Conservation (phyloP, 1,140 invertebrate species). For the Mamestra configurata region DNA sequence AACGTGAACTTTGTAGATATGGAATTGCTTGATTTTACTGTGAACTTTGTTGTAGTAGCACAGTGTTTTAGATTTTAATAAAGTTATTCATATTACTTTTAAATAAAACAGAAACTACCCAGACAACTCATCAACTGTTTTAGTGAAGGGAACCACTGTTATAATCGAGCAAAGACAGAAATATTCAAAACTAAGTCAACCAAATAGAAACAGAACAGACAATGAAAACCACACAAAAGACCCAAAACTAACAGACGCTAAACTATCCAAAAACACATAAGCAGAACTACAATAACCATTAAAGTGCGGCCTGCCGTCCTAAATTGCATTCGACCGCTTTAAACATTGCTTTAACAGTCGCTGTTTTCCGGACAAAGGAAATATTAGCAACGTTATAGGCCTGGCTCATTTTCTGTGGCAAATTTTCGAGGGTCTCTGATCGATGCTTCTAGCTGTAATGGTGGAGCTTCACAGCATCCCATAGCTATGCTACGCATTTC, state of each 20-base stretch:
- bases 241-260: background rate
- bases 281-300: slow-evolving; percentile 6
- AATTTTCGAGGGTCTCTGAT: slow-evolving; percentile 31
- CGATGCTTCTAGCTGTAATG: slow-evolving; percentile 5
- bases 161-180: too few relatives aligned
- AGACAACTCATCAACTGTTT: too few relatives aligned
- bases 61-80: too few relatives aligned
- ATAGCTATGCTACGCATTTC: background rate
- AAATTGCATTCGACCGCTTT: slow-evolving; percentile 35
- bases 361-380: slow-evolving; percentile 36
- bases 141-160: too few relatives aligned
- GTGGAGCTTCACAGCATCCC: background rate
- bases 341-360: slow-evolving; percentile 22
- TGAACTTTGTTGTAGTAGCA: too few relatives aligned
- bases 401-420: slow-evolving; percentile 14
- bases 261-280: slow-evolving; percentile 2
- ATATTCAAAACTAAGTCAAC: background rate
- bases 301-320: background rate
- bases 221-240: background rate
- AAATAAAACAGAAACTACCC: too few relatives aligned
- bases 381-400: slow-evolving; percentile 35
- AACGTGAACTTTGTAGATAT: background rate
- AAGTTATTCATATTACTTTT: too few relatives aligned
- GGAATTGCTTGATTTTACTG: background rate
- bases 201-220: background rate